Evolutionary conservation across 2,797 vertebrate species (phyloP).

Genomic region (Pyrocephalus nanus): DNA sequence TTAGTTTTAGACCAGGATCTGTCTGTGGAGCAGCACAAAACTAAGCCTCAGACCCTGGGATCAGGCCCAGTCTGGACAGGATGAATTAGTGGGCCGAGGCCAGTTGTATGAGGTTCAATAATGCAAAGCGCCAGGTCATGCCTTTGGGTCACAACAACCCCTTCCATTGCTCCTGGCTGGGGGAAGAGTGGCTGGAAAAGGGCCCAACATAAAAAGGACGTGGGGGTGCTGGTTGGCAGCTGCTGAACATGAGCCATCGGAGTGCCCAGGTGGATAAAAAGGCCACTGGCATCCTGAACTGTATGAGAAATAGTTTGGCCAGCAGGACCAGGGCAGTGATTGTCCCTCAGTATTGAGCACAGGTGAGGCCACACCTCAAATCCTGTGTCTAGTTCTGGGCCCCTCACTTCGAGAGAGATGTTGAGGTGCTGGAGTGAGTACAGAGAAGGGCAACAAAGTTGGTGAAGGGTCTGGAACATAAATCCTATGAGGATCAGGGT

Average conservation of each 20-base stretch:
- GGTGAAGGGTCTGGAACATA: background rate
- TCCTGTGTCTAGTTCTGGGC: no score
- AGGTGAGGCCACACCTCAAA: background rate
- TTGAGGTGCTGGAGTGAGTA: background rate
- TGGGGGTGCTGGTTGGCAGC: background rate
- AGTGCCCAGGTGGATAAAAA: background rate
- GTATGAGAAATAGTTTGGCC: background rate
- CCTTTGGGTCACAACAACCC: background rate
- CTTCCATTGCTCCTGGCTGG: no score
- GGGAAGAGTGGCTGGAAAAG: background rate
- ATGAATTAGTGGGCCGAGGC: background rate
- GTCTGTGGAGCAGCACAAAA: background rate
- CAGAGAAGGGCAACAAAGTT: background rate
- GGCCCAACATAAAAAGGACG: background rate
- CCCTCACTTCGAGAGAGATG: background rate
- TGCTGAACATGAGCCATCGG: background rate
- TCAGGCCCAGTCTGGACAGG: background rate
- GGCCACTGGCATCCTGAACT: background rate
- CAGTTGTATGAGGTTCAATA: background rate
- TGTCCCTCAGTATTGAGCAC: background rate
- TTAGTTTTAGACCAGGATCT: background rate
- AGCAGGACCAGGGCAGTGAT: background rate
- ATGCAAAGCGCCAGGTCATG: background rate
- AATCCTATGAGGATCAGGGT: fast-evolving
- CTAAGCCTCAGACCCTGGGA: background rate